These are phyloP conservation scores for Exephanes ischioxanthus DNA, from an alignment of 2,888 invertebrate genomes.

Conservation along the genomic window DNA sequence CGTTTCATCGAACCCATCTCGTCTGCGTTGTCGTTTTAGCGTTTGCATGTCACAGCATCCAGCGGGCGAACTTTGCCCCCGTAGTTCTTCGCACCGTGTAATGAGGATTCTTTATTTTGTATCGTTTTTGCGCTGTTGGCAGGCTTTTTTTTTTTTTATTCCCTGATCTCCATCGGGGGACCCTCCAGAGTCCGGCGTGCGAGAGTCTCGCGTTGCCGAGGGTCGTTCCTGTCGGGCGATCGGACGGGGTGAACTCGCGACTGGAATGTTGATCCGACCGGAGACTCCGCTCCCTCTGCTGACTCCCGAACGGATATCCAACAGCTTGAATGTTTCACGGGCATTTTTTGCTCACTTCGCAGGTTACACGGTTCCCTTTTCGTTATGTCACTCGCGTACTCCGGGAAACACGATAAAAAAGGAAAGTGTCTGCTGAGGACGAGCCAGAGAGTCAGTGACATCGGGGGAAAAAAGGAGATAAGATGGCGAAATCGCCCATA, in stretches of 20 bases:
- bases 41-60: background rate
- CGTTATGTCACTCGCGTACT: constrained; percentile 45
- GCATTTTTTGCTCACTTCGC: constrained; percentile 4
- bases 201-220: constrained; percentile 10
- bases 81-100: background rate
- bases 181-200: constrained; percentile 18
- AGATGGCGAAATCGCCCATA: constrained; percentile 20
- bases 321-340: constrained; percentile 47
- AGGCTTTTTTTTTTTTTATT: constrained; percentile 19
- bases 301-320: constrained; percentile 34
- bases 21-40: constrained; percentile 6
- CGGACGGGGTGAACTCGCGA: constrained; percentile 32
- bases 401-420: constrained; percentile 44
- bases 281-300: constrained; percentile 25
- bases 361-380: constrained; percentile 24
- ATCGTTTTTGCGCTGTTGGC: constrained; percentile 6
- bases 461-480: background rate
- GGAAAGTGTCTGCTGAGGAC: constrained; percentile 34
- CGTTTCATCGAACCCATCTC: constrained; percentile 2
- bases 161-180: constrained; percentile 16
- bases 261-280: constrained; percentile 55
- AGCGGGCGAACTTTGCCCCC: background rate
- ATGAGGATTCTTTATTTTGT: background rate
- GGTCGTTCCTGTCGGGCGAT: constrained; percentile 4
- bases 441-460: constrained; percentile 3